A percentile compares a stretch with the other conserved stretches of the same genome.
phyloP scores from a whole-genome alignment of 2,797 vertebrate species.

The Silurus lanzhouensis region DNA sequence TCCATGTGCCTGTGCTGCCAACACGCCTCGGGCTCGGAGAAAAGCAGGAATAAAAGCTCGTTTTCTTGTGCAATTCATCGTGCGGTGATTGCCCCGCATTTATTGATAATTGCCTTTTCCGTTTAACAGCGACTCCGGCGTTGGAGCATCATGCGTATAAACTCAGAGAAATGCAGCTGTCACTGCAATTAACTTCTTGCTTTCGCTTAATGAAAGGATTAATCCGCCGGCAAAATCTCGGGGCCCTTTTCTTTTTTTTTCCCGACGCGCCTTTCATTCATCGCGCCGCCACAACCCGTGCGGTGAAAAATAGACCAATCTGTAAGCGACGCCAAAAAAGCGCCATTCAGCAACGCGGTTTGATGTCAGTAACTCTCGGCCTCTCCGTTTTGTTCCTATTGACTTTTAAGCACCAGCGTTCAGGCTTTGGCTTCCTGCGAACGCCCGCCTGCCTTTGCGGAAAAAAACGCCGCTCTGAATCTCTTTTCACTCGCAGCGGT shows the following conservation, averaged over 20 bases:
- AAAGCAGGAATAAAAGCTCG: constrained; percentile 71
- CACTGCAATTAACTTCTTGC: constrained; percentile 83
- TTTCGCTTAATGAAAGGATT: constrained; percentile 81
- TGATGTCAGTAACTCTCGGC: constrained; percentile 69
- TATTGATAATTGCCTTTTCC: constrained; percentile 83
- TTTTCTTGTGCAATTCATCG: constrained; percentile 75
- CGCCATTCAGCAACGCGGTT: constrained; percentile 69
- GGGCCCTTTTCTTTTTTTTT: constrained; percentile 65
- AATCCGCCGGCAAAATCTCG: constrained; percentile 78
- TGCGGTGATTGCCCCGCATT: constrained; percentile 76
- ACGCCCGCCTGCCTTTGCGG: constrained; percentile 58
- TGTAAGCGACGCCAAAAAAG: constrained; percentile 73
- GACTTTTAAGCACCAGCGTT: constrained; percentile 72
- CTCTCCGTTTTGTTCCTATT: constrained; percentile 66
- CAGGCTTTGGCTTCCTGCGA: constrained; percentile 71
- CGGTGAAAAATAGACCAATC: constrained; percentile 73
- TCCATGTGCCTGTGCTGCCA: constrained; percentile 63
- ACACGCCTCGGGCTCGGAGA: constrained; percentile 59
- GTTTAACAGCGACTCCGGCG: constrained; percentile 68
- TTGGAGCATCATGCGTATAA: constrained; percentile 73
- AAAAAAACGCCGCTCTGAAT: constrained; percentile 42
- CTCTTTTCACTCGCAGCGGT: constrained; percentile 34
- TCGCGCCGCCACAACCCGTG: constrained; percentile 64
- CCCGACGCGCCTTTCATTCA: constrained; percentile 70
- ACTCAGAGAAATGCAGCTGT: constrained; percentile 80